Evolutionary conservation across 2,888 invertebrate species (phyloP), one percentile per base, ranked within the genome.

Genomic region (Cephalotes varians): DNA sequence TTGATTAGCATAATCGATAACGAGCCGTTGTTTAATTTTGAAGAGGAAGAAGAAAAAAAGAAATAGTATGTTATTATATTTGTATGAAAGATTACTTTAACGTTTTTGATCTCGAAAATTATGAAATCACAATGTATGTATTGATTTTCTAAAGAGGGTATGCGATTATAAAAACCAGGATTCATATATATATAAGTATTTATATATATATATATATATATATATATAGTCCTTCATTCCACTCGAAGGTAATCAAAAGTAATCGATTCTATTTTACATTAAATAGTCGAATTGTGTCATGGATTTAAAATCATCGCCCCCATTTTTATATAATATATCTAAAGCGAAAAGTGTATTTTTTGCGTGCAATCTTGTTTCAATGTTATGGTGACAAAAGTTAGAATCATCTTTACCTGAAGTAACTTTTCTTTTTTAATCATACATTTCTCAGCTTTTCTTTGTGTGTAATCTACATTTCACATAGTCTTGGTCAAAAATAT

Each of bases 281-380:
- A 73, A 56, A 62, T 69, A 82, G 12, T 62, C 37, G 18, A 56
- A 76, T 64, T 76, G 67, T 71, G 44, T 69, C 69, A 37, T 81
- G 86, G 90, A 91, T 92, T 91, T 91, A 89, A 90, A 64, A 91
- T 34, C 84, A 88, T 85, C 81, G 87, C 91, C 83, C 89, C 31
- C 90, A 88, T 86, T 91, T 91, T 91, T 90, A 90, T 91, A 90
- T 85, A 83, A 86, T 89, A 85, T 86, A 90, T 90, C 85, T 86
- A 89, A 90, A 85, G 58, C 84, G 83, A 71, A 76, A 87, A 88
- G 81, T 88, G 85, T 91, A 89, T 87, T 88, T 91, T 88, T 91
- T 87, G 85, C 86, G 91, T 89, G 91, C 91, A 90, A 91, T 89
- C 86, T 92, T 91, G 91, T 92, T 92, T 92, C 92, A 92, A 92